phyloP scores from a whole-genome alignment of 2,797 vertebrate genomes.

The Poecilia gillii region DNA sequence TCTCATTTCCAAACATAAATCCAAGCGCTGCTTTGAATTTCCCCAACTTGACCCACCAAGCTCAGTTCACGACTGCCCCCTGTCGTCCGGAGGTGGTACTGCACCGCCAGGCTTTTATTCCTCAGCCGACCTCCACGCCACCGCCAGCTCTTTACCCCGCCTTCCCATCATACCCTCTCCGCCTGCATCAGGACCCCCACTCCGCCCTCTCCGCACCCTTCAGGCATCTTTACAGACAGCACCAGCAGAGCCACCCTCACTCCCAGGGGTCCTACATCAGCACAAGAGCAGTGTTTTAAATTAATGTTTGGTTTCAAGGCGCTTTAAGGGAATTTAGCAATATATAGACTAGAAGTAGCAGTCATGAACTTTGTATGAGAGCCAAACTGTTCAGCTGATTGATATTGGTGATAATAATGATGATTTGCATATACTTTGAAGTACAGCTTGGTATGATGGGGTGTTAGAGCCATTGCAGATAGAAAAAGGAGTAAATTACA shows the following conservation, averaged over 20 bases:
- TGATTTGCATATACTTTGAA: conserved; percentile 57
- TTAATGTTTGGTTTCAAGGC: conserved; percentile 32
- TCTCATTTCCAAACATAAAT: conserved; percentile 60
- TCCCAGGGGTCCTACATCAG: conserved; percentile 82
- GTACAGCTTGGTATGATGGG: too few relatives aligned
- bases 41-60: conserved; percentile 70
- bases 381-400: conserved; percentile 6
- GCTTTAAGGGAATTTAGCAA: conserved; percentile 49
- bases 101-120: conserved; percentile 71
- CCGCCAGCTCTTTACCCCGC: conserved; percentile 69
- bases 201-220: conserved; percentile 82
- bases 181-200: conserved; percentile 83
- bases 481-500: too few relatives aligned
- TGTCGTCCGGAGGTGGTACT: conserved; percentile 78
- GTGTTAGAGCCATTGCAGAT: too few relatives aligned
- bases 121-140: conserved; percentile 65
- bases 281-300: conserved; percentile 71
- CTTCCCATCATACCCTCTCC: conserved; percentile 83
- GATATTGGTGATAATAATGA: conserved; percentile 18
- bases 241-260: conserved; percentile 83
- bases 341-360: conserved; percentile 47
- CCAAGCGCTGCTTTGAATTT: conserved; percentile 56
- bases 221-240: conserved; percentile 86
- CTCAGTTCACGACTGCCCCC: conserved; percentile 69
- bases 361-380: conserved; percentile 11